Evolutionary conservation across 2,113 vertebrate genomes (phyloP).

Genomic region (Pogonocichla stellata): DNA sequence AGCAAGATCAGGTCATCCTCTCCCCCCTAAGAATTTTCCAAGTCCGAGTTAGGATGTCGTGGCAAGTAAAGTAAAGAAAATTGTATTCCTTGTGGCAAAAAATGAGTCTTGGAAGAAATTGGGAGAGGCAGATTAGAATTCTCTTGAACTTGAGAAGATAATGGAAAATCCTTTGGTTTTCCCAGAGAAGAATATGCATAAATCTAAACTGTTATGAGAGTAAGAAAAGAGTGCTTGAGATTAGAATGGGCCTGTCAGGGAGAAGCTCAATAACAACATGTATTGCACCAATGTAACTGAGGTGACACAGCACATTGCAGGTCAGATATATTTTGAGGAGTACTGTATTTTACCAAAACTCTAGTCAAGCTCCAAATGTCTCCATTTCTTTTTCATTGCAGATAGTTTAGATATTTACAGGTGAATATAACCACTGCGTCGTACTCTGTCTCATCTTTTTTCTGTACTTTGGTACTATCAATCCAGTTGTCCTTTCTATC

Average conservation of each 20-base stretch:
- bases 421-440: not conserved
- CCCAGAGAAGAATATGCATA: not conserved
- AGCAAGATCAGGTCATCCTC: not conserved
- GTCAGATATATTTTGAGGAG: not conserved
- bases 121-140: not conserved
- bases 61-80: not conserved
- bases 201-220: not conserved
- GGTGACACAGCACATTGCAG: not conserved
- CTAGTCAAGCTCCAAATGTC: not conserved
- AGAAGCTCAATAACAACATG: rapidly evolving
- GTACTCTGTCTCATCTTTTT: not conserved
- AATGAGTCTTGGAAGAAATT: not conserved
- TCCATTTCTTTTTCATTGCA: not conserved
- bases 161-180: not conserved
- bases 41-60: not conserved
- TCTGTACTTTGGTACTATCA: not conserved
- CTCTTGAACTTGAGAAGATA: not conserved
- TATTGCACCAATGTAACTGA: not conserved
- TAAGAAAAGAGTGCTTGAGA: not conserved
- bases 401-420: not conserved
- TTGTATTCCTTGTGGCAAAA: not conserved
- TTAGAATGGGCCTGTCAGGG: not conserved
- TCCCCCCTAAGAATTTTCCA: not conserved
- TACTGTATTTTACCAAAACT: not conserved
- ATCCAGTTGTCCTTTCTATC: not conserved